phyloP scores from a whole-genome alignment of 1,140 invertebrate species.

The Panagrolaimus sp. region DNA sequence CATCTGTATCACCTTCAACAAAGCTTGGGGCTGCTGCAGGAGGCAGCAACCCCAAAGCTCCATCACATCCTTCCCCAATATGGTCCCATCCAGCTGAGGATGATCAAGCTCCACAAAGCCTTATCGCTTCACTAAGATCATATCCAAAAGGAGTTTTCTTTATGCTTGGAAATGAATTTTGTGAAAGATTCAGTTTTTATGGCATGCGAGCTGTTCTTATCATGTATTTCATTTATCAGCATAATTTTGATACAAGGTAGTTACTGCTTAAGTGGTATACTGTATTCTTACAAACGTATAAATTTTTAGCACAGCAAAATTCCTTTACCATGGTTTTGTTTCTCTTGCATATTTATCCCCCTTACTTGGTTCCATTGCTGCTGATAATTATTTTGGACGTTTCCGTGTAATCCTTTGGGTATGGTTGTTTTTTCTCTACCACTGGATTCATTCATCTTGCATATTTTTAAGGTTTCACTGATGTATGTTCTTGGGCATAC shows the following conservation, averaged over 20 bases:
- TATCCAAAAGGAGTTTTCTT: conserved; percentile 80
- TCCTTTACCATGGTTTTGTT: conserved; percentile 76
- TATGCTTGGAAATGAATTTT: conserved; percentile 90
- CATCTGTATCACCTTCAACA: background rate
- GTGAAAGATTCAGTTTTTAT: conserved; percentile 90
- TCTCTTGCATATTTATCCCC: conserved; percentile 83
- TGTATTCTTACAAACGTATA: background rate
- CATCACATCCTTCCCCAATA: background rate
- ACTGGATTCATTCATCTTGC: too few species aligned
- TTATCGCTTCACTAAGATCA: conserved; percentile 7
- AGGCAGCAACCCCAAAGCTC: background rate
- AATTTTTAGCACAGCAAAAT: conserved; percentile 65
- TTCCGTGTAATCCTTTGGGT: conserved; percentile 65
- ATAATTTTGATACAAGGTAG: conserved; percentile 65
- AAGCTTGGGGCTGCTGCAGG: background rate
- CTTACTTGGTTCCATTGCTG: conserved; percentile 76
- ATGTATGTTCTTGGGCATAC: conserved; percentile 78
- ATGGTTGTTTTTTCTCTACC: too few species aligned
- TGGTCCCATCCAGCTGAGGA: background rate
- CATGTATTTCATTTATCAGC: conserved; percentile 50
- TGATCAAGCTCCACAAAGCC: background rate
- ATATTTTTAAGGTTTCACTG: too few species aligned
- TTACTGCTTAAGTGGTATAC: conserved; percentile 7
- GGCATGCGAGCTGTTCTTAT: conserved; percentile 69
- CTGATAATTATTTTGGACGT: conserved; percentile 78